phyloP scores from a whole-genome alignment of 2,113 vertebrate species.

The Ariopsis seemanni region DNA sequence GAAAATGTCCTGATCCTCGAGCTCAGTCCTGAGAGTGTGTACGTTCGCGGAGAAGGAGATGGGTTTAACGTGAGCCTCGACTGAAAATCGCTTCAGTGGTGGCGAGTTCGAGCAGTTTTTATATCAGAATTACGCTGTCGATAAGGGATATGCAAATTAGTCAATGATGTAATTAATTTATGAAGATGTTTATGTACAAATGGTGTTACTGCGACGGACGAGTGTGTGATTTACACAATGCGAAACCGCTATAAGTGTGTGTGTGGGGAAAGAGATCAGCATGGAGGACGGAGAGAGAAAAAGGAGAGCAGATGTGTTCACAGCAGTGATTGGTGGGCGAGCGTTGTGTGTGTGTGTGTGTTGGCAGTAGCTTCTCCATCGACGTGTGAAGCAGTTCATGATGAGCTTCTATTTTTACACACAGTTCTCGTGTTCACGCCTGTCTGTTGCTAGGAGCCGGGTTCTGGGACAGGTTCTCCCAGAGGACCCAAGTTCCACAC shows the following conservation, averaged over 20 bases:
- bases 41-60: neutral
- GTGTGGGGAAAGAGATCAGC: neutral
- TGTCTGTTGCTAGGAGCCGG: slow-evolving; percentile 67
- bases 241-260: neutral
- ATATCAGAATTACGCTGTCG: neutral
- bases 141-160: neutral
- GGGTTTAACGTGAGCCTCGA: no score
- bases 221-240: neutral
- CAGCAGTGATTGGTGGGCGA: slow-evolving; percentile 29
- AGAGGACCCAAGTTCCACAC: slow-evolving; percentile 51
- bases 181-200: neutral
- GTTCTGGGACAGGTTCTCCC: slow-evolving; percentile 57
- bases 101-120: neutral
- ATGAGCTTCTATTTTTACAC: slow-evolving; percentile 67
- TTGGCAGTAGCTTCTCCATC: slow-evolving; percentile 47
- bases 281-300: neutral
- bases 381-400: slow-evolving; percentile 64
- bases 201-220: neutral
- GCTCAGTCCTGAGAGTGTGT: neutral
- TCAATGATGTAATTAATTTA: neutral
- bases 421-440: slow-evolving; percentile 48
- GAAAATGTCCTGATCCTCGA: no score
- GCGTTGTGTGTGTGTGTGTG: slow-evolving; percentile 44
- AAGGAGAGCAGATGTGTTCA: slow-evolving; percentile 30
- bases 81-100: neutral